Percentiles rank a stretch among this genome's conserved stretches.
Conservation (phyloP, 2,888 invertebrate genomes). For the Heliconius charithonia region DNA sequence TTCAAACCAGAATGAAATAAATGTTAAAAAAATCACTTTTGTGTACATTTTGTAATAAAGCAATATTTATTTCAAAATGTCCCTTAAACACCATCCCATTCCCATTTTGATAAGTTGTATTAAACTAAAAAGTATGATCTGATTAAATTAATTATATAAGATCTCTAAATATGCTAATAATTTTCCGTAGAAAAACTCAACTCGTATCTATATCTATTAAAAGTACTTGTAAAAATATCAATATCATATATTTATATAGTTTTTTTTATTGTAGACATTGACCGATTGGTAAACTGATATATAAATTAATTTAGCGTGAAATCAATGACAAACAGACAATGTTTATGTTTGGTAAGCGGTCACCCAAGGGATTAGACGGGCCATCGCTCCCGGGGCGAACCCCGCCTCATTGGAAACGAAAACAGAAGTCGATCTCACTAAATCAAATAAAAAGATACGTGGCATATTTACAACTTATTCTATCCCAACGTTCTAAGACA, state of each 20-base stretch:
- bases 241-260: constrained; percentile 6
- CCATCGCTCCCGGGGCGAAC: constrained; percentile 54
- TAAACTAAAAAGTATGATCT: background rate
- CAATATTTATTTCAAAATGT: background rate
- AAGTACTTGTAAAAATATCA: background rate
- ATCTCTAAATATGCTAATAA: background rate
- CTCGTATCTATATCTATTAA: too few species aligned
- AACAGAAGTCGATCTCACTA: constrained; percentile 75
- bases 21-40: background rate
- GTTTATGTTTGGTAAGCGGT: constrained; percentile 71
- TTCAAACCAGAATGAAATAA: background rate
- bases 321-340: constrained; percentile 77
- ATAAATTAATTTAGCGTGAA: constrained; percentile 82
- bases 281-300: constrained; percentile 53
- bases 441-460: constrained; percentile 68
- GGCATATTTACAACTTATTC: constrained; percentile 55
- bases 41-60: background rate
- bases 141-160: too few species aligned
- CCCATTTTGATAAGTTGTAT: background rate
- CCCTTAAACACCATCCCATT: too few species aligned
- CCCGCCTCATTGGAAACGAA: constrained; percentile 74
- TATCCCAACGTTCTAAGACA: background rate
- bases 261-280: constrained; percentile 28
- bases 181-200: background rate
- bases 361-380: constrained; percentile 64